Base-by-base conservation (phyloP, 30 jellyfish, hydroid and myxozoan species). In the Aurelia sp. region DNA sequence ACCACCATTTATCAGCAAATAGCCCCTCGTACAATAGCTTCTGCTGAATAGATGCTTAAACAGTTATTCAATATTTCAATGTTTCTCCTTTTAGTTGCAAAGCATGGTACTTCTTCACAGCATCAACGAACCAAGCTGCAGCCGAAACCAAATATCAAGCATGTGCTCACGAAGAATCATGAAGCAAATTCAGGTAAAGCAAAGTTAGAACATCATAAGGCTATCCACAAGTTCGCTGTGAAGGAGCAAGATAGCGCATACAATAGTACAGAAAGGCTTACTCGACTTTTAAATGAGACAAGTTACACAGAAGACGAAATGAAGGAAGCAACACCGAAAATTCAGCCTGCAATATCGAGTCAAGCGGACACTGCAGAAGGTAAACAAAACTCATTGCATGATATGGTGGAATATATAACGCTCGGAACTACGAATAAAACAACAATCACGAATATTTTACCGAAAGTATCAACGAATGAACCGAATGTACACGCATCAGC, bases 361-460 rank as follows among this genome's bases (percentile, higher is more conserved):
- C 52, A 72, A 15, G 27, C 58, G 4, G 68, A 72, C 52, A 41
- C 40, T 40, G 18, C 17, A 4, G 3, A 20, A 16, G 22, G 70
- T 27, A 60, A 60, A 27, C 66, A 50, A 17, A 76, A 63, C n/a
- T 76, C 87, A 1, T 53, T 76, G 16, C 77, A 60, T 40, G 87
- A 76, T 15, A 76, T 76, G 87, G 87, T 76, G 33, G 77, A 76
- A 8, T 60, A n/a, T 70, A 76, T 76, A 12, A 76, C 87, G 21
- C 37, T 63, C 3, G 87, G 87, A 12, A 51, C 15, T 18, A 33
- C 60, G 11, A 21, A 41, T 11, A 27, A 13, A 13, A 41, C 52
- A 11, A 40, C 62, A 1, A 21, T n/a, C 23, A 59, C 0, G 69
- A 12, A 21, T 18, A 11, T 18, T 21, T 5, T 18, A 59, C 33